Conservation (phyloP, 2,888 invertebrate species). For the Trichogramma dendrolimi region DNA sequence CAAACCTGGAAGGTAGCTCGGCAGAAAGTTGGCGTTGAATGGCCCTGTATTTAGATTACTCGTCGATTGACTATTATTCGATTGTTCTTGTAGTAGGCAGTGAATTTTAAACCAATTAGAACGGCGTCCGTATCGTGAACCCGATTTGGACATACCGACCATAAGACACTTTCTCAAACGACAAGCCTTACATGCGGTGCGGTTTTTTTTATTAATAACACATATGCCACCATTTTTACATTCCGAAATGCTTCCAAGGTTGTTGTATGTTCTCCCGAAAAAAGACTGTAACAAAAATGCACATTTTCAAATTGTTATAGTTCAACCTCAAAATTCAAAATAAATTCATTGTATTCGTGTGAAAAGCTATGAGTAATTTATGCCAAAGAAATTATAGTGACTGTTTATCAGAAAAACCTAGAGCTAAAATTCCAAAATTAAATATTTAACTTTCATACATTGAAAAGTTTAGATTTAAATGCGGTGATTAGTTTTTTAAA, state of each 20-base stretch:
- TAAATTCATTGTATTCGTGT: no score
- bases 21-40: constrained; percentile 40
- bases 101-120: constrained; percentile 95
- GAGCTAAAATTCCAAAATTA: no score
- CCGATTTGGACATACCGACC: constrained; percentile 89
- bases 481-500: no score
- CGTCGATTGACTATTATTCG: constrained; percentile 37
- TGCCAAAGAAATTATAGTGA: no score
- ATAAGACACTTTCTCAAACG: constrained; percentile 78
- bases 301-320: not conserved
- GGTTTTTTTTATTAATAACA: constrained; percentile 88
- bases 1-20: constrained; percentile 38
- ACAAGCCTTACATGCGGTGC: constrained; percentile 88
- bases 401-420: no score
- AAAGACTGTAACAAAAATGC: constrained; percentile 73
- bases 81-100: constrained; percentile 79
- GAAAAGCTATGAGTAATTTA: no score
- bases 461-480: no score
- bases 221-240: constrained; percentile 90
- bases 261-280: constrained; percentile 89
- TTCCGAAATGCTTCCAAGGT: constrained; percentile 80
- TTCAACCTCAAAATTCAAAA: not conserved
- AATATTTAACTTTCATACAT: no score
- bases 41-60: constrained; percentile 32
- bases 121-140: constrained; percentile 81